phyloP scores from a whole-genome alignment of 2,113 vertebrate genomes.

The Scopus umbretta region DNA sequence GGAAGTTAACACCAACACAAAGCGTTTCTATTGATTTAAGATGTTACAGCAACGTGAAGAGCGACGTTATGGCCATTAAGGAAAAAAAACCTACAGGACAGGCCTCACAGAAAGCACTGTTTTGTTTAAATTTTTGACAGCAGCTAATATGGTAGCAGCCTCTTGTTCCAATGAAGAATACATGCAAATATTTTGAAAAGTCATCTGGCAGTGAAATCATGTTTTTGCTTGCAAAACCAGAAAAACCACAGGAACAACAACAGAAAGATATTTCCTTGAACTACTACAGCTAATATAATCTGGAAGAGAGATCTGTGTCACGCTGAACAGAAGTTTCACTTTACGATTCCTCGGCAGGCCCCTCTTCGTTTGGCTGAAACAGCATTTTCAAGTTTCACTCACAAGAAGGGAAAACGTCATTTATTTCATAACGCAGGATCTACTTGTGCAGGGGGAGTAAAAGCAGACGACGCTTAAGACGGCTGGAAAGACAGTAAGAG shows the following conservation, averaged over 20 bases:
- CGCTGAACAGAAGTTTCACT: neutral
- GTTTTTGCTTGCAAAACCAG: neutral
- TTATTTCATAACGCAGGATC: neutral
- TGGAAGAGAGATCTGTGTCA: neutral
- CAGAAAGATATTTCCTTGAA: neutral
- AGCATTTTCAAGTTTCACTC: neutral
- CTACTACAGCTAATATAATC: neutral
- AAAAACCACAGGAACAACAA: neutral
- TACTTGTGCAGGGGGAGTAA: neutral
- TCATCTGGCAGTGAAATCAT: neutral
- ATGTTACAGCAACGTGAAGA: neutral
- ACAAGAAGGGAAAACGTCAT: neutral
- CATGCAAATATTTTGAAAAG: neutral
- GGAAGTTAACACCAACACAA: neutral
- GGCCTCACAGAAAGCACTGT: fast-evolving
- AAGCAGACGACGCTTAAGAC: neutral
- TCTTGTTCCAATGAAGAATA: neutral
- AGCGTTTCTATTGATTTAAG: neutral
- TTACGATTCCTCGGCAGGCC: neutral
- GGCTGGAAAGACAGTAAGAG: neutral
- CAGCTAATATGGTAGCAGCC: neutral
- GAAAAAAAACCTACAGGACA: neutral
- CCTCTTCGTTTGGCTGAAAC: neutral
- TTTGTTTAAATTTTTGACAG: neutral
- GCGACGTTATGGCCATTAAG: fast-evolving